These are phyloP conservation scores for Bombyx mandarina DNA, from an alignment of 1,140 invertebrate genomes.

Conservation along the genomic window DNA sequence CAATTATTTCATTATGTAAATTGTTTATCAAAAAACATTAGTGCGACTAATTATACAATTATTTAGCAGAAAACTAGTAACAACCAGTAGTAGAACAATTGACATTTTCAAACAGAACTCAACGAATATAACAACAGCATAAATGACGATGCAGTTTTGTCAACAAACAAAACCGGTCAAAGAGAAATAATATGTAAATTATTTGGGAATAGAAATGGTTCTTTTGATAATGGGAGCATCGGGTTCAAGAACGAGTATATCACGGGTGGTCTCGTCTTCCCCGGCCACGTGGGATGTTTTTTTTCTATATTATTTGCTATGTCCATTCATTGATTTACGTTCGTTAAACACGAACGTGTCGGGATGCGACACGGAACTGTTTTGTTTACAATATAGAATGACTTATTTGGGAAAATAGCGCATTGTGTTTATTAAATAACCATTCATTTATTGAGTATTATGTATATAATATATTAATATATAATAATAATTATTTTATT, in stretches of 20 bases:
- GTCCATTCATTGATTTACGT: conserved; percentile 45
- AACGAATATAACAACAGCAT: conserved; percentile 12
- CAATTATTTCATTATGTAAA: not conserved
- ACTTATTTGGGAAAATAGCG: no score
- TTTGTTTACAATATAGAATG: no score
- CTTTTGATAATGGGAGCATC: no score
- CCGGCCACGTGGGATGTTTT: not conserved
- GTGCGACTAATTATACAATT: not conserved
- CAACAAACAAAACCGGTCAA: conserved; percentile 6
- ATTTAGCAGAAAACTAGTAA: conserved; percentile 3
- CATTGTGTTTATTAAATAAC: no score
- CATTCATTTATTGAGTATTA: no score
- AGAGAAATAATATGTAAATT: no score
- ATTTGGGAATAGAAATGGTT: no score
- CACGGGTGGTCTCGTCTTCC: conserved; percentile 32
- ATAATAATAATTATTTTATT: no score
- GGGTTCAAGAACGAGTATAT: no score
- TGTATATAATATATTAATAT: no score
- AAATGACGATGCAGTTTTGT: conserved; percentile 16
- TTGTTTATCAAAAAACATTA: not conserved
- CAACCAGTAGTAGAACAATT: conserved; percentile 34
- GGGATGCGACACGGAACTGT: conserved; percentile 6
- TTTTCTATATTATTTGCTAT: conserved; percentile 53
- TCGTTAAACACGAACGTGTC: conserved; percentile 52
- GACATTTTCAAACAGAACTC: conserved; percentile 31